Evolutionary conservation across 2,797 vertebrate genomes (phyloP).

Genomic region (Pelodytes ibericus): DNA sequence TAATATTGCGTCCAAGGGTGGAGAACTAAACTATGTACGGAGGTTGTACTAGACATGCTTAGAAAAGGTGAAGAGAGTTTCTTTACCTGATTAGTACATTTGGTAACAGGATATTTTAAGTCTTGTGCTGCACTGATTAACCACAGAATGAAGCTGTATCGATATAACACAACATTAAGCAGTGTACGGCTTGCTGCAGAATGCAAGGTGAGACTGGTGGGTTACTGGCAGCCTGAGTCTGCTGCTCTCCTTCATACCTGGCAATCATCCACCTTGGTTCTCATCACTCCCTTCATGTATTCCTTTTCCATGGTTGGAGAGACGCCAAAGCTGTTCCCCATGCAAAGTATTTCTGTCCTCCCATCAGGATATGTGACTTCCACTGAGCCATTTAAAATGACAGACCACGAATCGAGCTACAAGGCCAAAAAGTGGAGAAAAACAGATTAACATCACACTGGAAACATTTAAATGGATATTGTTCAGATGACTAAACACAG

Average conservation of each 20-base stretch:
- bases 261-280: constrained; percentile 98
- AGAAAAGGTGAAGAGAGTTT: too few species aligned
- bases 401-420: constrained; percentile 98
- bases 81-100: too few species aligned
- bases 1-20: too few species aligned
- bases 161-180: not conserved
- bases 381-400: constrained; percentile 97
- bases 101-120: too few species aligned
- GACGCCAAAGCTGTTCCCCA: constrained; percentile 99
- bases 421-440: constrained; percentile 39
- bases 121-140: too few species aligned
- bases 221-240: constrained; percentile 18
- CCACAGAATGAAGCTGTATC: not conserved
- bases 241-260: constrained; percentile 77
- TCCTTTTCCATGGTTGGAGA: constrained; percentile 98
- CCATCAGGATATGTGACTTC: constrained; percentile 93
- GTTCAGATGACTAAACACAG: not conserved
- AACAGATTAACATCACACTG: constrained; percentile 18
- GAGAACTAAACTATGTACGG: too few species aligned
- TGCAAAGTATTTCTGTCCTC: constrained; percentile 93
- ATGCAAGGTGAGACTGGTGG: too few species aligned
- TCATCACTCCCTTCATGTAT: constrained; percentile 98
- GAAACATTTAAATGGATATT: constrained; percentile 7
- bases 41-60: too few species aligned
- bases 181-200: not conserved